Evolutionary conservation across 2,113 vertebrate genomes (phyloP).

Genomic region (Elaphurus davidianus): DNA sequence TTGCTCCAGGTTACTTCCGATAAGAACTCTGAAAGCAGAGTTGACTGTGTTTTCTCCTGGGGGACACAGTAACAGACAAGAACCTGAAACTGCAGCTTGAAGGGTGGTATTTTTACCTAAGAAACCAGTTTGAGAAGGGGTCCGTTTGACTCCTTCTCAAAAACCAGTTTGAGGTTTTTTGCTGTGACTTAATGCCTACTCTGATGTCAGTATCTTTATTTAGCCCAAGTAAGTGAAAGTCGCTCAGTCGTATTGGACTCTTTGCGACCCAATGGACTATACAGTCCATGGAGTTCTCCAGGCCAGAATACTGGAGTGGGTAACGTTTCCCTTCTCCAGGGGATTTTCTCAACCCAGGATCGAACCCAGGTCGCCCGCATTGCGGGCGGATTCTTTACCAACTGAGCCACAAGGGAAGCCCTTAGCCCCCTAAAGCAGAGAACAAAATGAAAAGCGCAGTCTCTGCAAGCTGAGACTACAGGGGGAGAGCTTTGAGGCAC

Average conservation of each 20-base stretch:
- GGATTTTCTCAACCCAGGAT: neutral
- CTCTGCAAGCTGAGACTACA: accelerated
- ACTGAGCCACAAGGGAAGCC: neutral
- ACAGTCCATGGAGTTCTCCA: neutral
- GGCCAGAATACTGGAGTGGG: neutral
- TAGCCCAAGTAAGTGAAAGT: neutral
- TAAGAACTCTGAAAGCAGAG: neutral
- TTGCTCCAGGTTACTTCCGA: neutral
- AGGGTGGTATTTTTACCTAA: neutral
- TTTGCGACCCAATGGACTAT: neutral
- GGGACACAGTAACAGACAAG: neutral
- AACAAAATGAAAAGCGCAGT: neutral
- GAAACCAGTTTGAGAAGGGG: neutral
- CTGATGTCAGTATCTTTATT: neutral
- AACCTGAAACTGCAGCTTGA: neutral
- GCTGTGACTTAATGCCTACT: neutral
- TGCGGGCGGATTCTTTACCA: neutral
- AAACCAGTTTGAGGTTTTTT: neutral
- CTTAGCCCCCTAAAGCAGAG: neutral
- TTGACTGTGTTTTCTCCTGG: neutral
- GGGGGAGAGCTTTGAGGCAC: neutral
- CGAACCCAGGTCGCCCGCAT: accelerated
- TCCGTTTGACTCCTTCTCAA: too few relatives aligned
- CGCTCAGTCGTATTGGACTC: neutral
- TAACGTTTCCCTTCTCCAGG: neutral